Base-by-base conservation (phyloP, 2,888 invertebrate species). In the Drosophila aldrichi region DNA sequence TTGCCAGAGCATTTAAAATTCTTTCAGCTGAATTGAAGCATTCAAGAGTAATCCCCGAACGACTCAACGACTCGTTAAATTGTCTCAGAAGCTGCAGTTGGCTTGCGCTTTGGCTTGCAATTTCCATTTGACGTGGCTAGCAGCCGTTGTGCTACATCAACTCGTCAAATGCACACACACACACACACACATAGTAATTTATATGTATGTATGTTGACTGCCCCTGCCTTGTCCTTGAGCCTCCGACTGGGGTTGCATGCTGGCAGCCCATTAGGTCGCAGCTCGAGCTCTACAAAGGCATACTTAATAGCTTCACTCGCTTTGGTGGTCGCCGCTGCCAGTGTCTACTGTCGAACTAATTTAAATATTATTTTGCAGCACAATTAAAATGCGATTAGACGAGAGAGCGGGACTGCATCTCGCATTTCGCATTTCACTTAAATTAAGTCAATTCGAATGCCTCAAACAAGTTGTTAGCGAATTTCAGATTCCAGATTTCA, bases 361-460 rank as follows among this genome's bases (percentile, higher is more conserved):
- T 87, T 84, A 79, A 83, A 84, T 87, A 84, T 84, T 84, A 73
- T 81, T 82, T 76, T 73, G 64, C 82, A 70, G 80, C 72, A 74
- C 87, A 87, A 84, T 84, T 84, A 84, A 87, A 84, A 80, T 57
- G 78, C 71, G 74, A 84, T 87, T 87, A 84, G 80, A 78, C 59
- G 63, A 61, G 52, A n/a, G 32, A 16, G 18, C 16, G 1, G 41
- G 44, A 22, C 57, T 70, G 81, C 81, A 86, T 73, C 79, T 79
- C 43, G 22, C 52, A 22, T 16, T 38, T 22, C 52, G 38, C 52
- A 38, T 73, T 83, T 81, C 43, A 63, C 61, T 71, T 70, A 79
- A 76, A 82, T 83, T 78, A 43, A 44, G 68, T 60, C 71, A 48
- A 41, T 59, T 41, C 54, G 40, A 46, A 54, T 66, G 46, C 48